phyloP scores from a whole-genome alignment of 2,797 vertebrate species.

The Philypnodon macrostomus region DNA sequence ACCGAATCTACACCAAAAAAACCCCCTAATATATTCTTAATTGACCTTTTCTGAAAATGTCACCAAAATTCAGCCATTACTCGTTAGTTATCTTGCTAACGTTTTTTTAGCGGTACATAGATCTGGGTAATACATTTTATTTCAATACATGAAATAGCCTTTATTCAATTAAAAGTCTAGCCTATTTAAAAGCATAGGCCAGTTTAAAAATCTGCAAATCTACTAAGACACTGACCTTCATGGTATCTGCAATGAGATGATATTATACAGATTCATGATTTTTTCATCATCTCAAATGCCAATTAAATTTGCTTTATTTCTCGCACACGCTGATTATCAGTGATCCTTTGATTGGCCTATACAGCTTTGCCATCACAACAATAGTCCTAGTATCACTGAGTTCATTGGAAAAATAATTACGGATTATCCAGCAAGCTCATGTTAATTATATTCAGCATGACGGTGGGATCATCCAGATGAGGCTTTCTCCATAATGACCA shows the following conservation, averaged over 20 bases:
- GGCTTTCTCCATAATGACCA: slow-evolving; percentile 43
- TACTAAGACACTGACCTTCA: slow-evolving; percentile 44
- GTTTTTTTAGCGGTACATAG: no score
- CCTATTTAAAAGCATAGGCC: no score
- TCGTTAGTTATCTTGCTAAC: no score
- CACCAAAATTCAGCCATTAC: no score
- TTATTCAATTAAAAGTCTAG: no score
- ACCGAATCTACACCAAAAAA: no score
- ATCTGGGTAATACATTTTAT: no score
- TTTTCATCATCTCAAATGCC: slow-evolving; percentile 57
- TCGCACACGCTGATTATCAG: slow-evolving; percentile 46
- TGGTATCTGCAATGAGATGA: slow-evolving; percentile 45
- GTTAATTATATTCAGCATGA: slow-evolving; percentile 58
- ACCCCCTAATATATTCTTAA: no score
- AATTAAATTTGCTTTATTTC: slow-evolving; percentile 72
- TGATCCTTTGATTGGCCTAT: slow-evolving; percentile 50
- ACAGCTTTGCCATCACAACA: slow-evolving; percentile 47
- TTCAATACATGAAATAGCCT: no score
- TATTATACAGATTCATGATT: slow-evolving; percentile 55
- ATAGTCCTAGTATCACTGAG: slow-evolving; percentile 51
- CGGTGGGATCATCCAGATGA: slow-evolving; percentile 50
- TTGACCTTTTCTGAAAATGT: no score
- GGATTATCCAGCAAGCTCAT: slow-evolving; percentile 58
- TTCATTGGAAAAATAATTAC: slow-evolving; percentile 64
- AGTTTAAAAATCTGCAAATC: no score